Conservation (phyloP, 2,113 vertebrate genomes). For the Phrynosoma platyrhinos region DNA sequence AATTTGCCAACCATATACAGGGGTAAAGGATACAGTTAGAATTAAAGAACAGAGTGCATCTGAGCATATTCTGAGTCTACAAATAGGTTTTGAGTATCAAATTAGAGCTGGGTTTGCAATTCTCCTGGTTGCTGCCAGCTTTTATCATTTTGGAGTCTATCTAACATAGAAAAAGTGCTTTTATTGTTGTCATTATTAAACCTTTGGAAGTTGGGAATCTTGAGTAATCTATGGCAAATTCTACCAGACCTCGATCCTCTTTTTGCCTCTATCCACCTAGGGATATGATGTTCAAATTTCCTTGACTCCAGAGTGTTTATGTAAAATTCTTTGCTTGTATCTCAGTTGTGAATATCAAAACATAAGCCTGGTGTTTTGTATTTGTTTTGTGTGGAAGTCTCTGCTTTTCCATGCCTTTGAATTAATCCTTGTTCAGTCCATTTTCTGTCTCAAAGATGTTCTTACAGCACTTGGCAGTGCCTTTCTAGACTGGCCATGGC, state of each 20-base stretch:
- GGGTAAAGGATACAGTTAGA: neutral
- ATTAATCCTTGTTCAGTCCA: accelerated
- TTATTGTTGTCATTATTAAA: conserved; percentile 1
- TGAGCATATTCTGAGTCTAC: neutral
- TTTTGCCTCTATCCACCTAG: neutral
- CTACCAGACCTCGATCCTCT: neutral
- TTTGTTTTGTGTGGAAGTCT: accelerated
- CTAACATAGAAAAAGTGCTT: neutral
- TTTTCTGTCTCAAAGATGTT: accelerated
- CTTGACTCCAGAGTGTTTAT: neutral
- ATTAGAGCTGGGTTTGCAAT: neutral
- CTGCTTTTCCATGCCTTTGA: accelerated
- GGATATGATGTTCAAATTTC: accelerated
- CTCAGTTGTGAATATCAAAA: neutral
- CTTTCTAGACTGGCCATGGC: neutral
- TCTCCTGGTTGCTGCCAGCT: neutral
- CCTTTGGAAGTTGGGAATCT: neutral
- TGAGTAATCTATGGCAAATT: neutral
- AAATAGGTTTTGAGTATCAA: neutral
- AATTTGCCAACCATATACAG: neutral
- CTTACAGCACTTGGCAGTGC: neutral
- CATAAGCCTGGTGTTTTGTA: accelerated
- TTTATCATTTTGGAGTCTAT: neutral
- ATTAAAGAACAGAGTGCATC: neutral
- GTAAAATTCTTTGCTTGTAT: accelerated